Percentiles rank a stretch among this genome's conserved stretches.
Evolutionary conservation across 2,888 invertebrate species (phyloP).

Genomic region (Amphipyra berbera): DNA sequence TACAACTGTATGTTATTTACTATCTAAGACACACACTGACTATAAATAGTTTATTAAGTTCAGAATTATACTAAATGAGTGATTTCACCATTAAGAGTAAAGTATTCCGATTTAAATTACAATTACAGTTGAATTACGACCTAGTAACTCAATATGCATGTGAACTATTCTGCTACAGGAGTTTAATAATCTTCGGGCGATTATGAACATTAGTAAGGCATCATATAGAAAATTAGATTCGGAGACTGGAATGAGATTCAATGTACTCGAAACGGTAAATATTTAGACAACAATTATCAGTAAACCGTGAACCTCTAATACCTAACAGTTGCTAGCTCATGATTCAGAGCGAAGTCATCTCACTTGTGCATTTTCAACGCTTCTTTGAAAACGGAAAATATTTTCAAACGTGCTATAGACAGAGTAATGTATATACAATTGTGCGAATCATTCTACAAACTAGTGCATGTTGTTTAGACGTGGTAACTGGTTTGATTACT

Average conservation of each 20-base stretch:
- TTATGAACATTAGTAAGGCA: constrained; percentile 50
- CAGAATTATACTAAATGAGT: background rate
- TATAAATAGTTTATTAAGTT: constrained; percentile 3
- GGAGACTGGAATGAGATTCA: constrained; percentile 71
- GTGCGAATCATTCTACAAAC: constrained; percentile 36
- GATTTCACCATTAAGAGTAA: background rate
- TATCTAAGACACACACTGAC: constrained; percentile 5
- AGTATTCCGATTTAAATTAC: constrained; percentile 4
- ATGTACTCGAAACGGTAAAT: constrained; percentile 81
- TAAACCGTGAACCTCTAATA: constrained; percentile 77
- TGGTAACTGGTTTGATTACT: constrained; percentile 79
- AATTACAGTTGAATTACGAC: background rate
- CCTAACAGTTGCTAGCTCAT: constrained; percentile 68
- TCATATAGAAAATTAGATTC: constrained; percentile 68
- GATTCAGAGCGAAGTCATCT: constrained; percentile 32
- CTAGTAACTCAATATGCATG: background rate
- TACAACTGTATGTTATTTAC: constrained; percentile 7
- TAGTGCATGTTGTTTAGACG: constrained; percentile 51
- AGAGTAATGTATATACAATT: constrained; percentile 63
- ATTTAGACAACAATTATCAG: constrained; percentile 87
- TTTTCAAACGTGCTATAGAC: constrained; percentile 9
- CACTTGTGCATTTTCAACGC: constrained; percentile 57
- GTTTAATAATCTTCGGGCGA: constrained; percentile 39
- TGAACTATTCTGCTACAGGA: constrained; percentile 7
- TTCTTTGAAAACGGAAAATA: constrained; percentile 29